Conservation (phyloP, 2,113 vertebrate genomes). For the Labeo rohita region DNA sequence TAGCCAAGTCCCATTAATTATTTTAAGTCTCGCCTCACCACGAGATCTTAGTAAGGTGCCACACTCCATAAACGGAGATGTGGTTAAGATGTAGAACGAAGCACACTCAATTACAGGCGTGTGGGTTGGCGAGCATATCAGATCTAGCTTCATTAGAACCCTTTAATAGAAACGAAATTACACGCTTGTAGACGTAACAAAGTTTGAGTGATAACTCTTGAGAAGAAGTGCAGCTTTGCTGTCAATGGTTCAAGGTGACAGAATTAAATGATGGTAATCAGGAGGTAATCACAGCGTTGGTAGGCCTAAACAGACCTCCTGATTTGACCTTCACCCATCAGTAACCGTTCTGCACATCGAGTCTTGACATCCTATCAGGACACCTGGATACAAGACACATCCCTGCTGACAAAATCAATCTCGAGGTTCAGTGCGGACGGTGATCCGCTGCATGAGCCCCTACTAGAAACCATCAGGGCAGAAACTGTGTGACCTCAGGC, state of each 20-base stretch:
- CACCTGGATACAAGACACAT: not conserved
- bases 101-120: not conserved
- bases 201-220: not conserved
- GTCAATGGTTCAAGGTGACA: not conserved
- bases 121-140: not conserved
- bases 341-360: not conserved
- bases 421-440: not conserved
- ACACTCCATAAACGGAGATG: not conserved
- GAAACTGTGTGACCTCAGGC: not conserved
- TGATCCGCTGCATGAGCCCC: not conserved
- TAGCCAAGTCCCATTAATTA: constrained; percentile 38
- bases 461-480: not conserved
- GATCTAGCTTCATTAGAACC: constrained; percentile 12
- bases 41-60: not conserved
- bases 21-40: constrained; percentile 23
- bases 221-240: not conserved
- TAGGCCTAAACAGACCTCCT: not conserved
- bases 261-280: not conserved
- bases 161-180: constrained; percentile 33
- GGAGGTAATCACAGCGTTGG: not conserved
- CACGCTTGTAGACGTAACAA: constrained; percentile 3
- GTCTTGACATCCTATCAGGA: not conserved
- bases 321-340: not conserved
- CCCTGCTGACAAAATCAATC: constrained; percentile 1
- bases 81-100: not conserved